Evolutionary conservation across 2,888 invertebrate species (phyloP), one percentile per base, ranked within the genome.

Genomic region (Melanostoma scalare): DNA sequence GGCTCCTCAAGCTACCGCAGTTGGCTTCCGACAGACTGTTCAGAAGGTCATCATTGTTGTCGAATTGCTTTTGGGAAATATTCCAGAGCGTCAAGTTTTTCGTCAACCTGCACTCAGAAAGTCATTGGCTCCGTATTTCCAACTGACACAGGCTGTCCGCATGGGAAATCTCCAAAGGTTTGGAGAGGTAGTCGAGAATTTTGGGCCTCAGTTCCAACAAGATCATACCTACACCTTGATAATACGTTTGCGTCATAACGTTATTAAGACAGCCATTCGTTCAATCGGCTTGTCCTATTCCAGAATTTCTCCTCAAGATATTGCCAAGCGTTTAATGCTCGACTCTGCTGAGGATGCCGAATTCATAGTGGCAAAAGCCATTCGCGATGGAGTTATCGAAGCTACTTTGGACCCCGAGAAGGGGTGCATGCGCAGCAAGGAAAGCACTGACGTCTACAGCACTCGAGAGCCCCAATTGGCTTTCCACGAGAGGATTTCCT

Each of bases 271-370:
- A 8, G 99, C 98, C 0, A 96, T 99, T 69, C 94, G 99, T 44
- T 96, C 98, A 61, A 99, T 99, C 91, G 98, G 98, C 1, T 91
- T 98, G 36, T 98, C 99, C 0, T 99, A 99, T 91, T 99, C 99
- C 0, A 94, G 98, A 84, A 99, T 99, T 88, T 98, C 98, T 3
- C 96, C 99, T 0, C 94, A 95, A 85, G 99, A 99, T 90, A 98
- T 99, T 88, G 98, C 99, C 0, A 94, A 95, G 85, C 99, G 99
- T 89, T 92, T 99, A 80, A 96, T 97, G 44, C 92, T 99, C 58
- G 98, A 98, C 90, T 98, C 97, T 0, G 96, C 97, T 1, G 98
- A 98, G 89, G 99, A 99, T 93, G 99, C 99, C 0, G 99, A 99
- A 91, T 99, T 98, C 89, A 99, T 99, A 90, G 99, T 99, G 0